phyloP scores from a whole-genome alignment of 2,888 invertebrate species.

The Xylota sylvarum region DNA sequence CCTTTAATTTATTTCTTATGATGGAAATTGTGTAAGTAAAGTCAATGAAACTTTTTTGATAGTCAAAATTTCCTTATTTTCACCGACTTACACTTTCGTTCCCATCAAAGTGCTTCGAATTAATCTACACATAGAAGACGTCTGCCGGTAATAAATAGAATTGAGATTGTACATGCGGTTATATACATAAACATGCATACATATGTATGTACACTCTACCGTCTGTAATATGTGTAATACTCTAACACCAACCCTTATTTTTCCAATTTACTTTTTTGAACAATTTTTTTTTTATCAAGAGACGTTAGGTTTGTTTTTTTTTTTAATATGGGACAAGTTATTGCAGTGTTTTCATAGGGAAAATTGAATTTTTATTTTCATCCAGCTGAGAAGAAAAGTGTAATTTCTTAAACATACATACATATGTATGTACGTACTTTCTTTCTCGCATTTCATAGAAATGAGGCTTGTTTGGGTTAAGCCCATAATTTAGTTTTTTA shows the following conservation, averaged over 20 bases:
- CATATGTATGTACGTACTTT: not conserved
- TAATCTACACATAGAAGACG: slow-evolving; percentile 46
- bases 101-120: slow-evolving; percentile 35
- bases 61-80: slow-evolving; percentile 27
- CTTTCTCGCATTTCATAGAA: slow-evolving; percentile 28
- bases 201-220: not conserved
- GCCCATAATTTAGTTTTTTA: slow-evolving; percentile 11
- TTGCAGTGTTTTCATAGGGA: slow-evolving; percentile 55
- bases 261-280: slow-evolving; percentile 46
- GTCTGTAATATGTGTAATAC: slow-evolving; percentile 31
- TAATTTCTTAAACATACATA: slow-evolving; percentile 57
- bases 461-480: slow-evolving; percentile 13
- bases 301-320: slow-evolving; percentile 17
- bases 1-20: slow-evolving; percentile 29
- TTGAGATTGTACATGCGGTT: not conserved
- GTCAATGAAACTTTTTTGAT: slow-evolving; percentile 29
- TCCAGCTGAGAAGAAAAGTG: slow-evolving; percentile 33
- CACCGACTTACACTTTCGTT: not conserved
- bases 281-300: slow-evolving; percentile 36
- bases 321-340: slow-evolving; percentile 49
- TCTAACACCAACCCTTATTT: slow-evolving; percentile 43
- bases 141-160: slow-evolving; percentile 38
- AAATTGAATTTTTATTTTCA: slow-evolving; percentile 61
- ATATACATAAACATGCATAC: too few species aligned
- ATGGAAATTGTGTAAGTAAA: slow-evolving; percentile 11